Percentiles rank a stretch among this genome's conserved stretches.
phyloP scores from a whole-genome alignment of 2,797 vertebrate species.

The Pampus argenteus region DNA sequence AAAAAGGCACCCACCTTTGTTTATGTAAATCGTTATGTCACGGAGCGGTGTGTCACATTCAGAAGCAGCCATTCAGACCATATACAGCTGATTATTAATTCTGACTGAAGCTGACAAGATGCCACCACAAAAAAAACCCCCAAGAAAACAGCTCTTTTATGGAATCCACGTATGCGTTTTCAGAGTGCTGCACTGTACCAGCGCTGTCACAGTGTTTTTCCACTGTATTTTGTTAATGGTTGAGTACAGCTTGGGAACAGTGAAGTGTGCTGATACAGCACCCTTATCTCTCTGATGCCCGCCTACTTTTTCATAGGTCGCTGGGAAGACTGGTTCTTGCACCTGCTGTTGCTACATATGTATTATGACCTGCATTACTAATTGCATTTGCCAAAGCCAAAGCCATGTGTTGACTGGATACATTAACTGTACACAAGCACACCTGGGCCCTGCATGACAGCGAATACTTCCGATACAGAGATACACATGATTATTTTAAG shows the following conservation, averaged over 20 bases:
- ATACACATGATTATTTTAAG: background rate
- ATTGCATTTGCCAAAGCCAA: background rate
- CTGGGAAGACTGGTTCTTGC: conserved; percentile 13
- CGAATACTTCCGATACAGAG: background rate
- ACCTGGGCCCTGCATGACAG: conserved; percentile 23
- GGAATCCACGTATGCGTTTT: background rate
- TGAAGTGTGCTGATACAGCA: conserved; percentile 69
- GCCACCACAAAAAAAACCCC: background rate
- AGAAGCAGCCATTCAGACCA: background rate
- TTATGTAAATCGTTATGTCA: background rate
- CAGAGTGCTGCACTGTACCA: conserved; percentile 45
- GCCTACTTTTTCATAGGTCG: conserved; percentile 38
- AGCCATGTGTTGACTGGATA: conserved; percentile 18
- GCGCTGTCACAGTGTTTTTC: conserved; percentile 47
- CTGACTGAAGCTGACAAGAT: background rate
- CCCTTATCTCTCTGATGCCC: conserved; percentile 34
- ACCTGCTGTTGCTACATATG: conserved; percentile 11
- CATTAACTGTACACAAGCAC: background rate
- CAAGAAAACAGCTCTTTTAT: background rate
- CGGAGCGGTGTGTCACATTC: background rate
- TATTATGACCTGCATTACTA: conserved; percentile 8
- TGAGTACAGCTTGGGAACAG: conserved; percentile 57
- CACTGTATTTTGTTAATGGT: conserved; percentile 36
- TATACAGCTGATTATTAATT: background rate
- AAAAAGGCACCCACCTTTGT: background rate